Conservation (phyloP, 2,888 invertebrate genomes). For the Drosophila robusta region DNA sequence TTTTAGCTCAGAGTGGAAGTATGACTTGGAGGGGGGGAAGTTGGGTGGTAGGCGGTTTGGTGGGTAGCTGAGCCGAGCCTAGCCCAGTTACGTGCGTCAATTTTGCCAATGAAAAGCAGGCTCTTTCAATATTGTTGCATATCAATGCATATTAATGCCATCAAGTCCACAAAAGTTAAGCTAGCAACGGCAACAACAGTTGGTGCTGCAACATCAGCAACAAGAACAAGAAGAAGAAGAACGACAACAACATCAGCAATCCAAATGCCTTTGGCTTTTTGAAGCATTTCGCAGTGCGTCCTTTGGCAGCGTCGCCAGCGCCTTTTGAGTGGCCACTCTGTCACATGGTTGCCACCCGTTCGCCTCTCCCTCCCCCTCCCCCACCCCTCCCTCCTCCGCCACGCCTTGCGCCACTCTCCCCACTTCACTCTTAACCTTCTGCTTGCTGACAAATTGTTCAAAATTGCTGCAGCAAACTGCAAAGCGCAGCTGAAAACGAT, state of each 20-base stretch:
- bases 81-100: constrained; percentile 2
- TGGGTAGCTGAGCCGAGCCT: not conserved
- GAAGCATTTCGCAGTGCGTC: constrained; percentile 26
- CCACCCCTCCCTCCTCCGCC: not conserved
- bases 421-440: constrained; percentile 31
- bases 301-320: constrained; percentile 45
- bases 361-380: not conserved
- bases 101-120: constrained; percentile 35
- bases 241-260: constrained; percentile 21
- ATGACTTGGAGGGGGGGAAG: no score
- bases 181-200: constrained; percentile 17
- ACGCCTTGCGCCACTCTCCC: not conserved
- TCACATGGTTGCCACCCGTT: constrained; percentile 17
- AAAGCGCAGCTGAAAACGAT: constrained; percentile 37
- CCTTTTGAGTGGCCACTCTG: constrained; percentile 65
- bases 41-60: no score
- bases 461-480: constrained; percentile 35
- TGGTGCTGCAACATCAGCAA: constrained; percentile 6
- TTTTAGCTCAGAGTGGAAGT: constrained; percentile 7
- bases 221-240: constrained; percentile 1
- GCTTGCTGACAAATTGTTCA: constrained; percentile 52
- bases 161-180: constrained; percentile 52
- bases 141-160: constrained; percentile 66
- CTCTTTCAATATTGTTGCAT: constrained; percentile 47
- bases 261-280: constrained; percentile 16